phyloP scores from a whole-genome alignment of 92 coral and sea anemone genomes.

The Phenganax subtilis region DNA sequence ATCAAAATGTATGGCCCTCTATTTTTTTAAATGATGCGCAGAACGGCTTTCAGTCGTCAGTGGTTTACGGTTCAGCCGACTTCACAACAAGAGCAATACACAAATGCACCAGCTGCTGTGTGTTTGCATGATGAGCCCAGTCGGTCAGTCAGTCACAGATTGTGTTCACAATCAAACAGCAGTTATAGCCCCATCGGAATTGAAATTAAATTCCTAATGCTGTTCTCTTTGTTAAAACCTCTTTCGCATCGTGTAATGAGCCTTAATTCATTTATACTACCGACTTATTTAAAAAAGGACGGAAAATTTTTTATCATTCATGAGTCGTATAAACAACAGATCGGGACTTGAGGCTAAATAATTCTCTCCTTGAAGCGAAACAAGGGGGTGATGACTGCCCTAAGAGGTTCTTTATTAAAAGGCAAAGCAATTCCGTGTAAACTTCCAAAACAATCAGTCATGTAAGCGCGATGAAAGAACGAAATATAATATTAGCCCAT shows the following conservation, averaged over 20 bases:
- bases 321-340: background rate
- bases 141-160: no score
- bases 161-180: background rate
- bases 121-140: no score
- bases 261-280: background rate
- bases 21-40: no score
- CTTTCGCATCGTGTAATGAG: background rate
- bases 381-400: background rate
- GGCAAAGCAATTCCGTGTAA: constrained; percentile 4
- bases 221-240: background rate
- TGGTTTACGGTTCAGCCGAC: no score
- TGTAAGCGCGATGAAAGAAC: constrained; percentile 5
- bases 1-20: no score
- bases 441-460: background rate
- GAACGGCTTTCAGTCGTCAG: no score
- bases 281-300: background rate
- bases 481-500: background rate
- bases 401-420: background rate
- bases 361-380: no score
- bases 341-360: no score
- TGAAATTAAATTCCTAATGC: background rate
- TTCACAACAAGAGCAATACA: no score
- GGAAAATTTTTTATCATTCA: background rate
- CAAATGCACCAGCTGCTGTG: no score
- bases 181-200: background rate